Percentiles rank a stretch among this genome's conserved stretches.
phyloP scores from a whole-genome alignment of 2,888 invertebrate species.

The Lasioglossum oenotherae region DNA sequence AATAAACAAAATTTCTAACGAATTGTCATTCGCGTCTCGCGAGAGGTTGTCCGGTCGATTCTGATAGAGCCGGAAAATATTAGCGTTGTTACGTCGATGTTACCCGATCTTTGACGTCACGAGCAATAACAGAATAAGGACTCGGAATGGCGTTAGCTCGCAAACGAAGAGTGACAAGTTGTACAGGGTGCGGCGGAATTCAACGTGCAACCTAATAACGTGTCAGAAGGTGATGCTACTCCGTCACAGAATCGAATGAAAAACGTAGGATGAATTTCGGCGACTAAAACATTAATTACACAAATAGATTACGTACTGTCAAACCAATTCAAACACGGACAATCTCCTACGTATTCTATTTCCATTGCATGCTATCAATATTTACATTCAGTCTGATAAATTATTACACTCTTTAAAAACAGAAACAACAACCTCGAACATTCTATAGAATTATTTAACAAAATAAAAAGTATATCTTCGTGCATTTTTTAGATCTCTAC shows the following conservation, averaged over 20 bases:
- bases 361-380: too few relatives aligned
- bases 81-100: neutral
- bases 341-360: too few relatives aligned
- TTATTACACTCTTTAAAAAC: too few relatives aligned
- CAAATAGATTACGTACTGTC: neutral
- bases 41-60: neutral
- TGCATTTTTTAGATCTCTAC: too few relatives aligned
- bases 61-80: neutral
- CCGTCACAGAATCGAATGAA: neutral
- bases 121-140: neutral
- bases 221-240: neutral
- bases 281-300: neutral
- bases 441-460: neutral
- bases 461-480: neutral
- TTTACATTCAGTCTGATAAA: too few relatives aligned
- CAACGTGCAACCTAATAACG: neutral
- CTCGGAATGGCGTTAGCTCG: neutral
- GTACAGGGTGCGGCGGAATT: neutral
- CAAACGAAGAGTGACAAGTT: slow-evolving; percentile 5
- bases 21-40: neutral
- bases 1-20: neutral
- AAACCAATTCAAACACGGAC: neutral
- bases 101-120: neutral
- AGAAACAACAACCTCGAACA: neutral
- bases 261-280: neutral